Evolutionary conservation across 30 jellyfish, hydroid and myxozoan species (phyloP), one percentile per base, ranked within the genome.

Genomic region (Phacellophora camtschatica): DNA sequence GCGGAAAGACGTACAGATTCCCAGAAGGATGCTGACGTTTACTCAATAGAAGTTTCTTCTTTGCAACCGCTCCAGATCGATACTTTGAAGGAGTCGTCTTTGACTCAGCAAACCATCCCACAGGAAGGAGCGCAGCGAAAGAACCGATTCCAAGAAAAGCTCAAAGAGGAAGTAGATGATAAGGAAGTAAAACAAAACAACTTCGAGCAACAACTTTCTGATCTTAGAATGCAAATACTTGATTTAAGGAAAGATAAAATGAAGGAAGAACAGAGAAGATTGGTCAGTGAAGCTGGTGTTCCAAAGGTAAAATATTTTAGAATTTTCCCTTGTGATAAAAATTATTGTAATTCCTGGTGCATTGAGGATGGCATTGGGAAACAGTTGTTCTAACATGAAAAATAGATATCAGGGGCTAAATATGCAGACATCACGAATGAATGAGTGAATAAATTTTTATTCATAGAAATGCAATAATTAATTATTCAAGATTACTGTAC

Each of bases 271-370:
- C 91, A 80, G 30, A 2, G 70, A 15, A 80, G 75, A 43, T 12
- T 80, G 29, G 37, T 80, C 18, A 35, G 34, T 2, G 91, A 80
- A 80, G 80, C 91, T 3, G 91, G 91, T 25, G 91, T 80, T 19
- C 91, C 91, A 0, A 63, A 63, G 82, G 90, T 63, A 64, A 29
- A 29, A 16, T 11, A 31, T 33, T 56, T 61, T 23, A 30, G 25
- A 23, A 25, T 5, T 15, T 3, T 15, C 16, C 64, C 16, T 12
- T 3, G 11, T 3, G 23, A 15, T 5, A 3, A 5, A 15, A 49
- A 25, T 30, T 12, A 12, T 12, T 49, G n/a, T n/a, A n/a, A n/a
- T n/a, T n/a, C n/a, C n/a, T n/a, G n/a, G n/a, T n/a, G n/a, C n/a
- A n/a, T n/a, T n/a, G n/a, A n/a, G n/a, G n/a, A n/a, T n/a, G n/a